A percentile compares a stretch with the other conserved stretches of the same genome.
Conservation (phyloP, 2,797 vertebrate genomes). For the Huso huso region DNA sequence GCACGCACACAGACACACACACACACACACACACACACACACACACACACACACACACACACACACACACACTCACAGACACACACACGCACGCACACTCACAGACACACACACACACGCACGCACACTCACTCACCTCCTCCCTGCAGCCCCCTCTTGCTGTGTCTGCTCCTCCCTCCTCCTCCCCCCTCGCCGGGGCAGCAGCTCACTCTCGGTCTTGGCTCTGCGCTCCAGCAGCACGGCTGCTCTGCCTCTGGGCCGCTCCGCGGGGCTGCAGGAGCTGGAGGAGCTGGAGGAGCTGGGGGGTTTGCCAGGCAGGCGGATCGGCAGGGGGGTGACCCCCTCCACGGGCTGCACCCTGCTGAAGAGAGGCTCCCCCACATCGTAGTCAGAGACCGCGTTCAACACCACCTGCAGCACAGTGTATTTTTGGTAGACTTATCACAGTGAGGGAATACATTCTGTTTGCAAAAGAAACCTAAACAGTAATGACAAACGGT, state of each 20-base stretch:
- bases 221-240: constrained; percentile 5
- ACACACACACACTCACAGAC: background rate
- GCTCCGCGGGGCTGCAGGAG: background rate
- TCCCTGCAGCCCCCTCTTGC: background rate
- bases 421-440: no score
- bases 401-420: constrained; percentile 8
- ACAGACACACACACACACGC: background rate
- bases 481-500: no score
- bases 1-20: no score
- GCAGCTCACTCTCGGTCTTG: constrained; percentile 9
- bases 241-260: background rate
- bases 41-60: background rate
- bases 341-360: background rate
- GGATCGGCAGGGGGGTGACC: no score
- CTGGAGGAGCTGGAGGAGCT: background rate
- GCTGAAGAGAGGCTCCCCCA: background rate
- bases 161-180: background rate
- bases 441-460: background rate
- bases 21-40: background rate
- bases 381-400: constrained; percentile 16
- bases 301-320: background rate
- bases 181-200: background rate
- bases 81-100: background rate
- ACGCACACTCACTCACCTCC: constrained; percentile 16
- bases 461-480: no score